Percentiles rank a stretch among this genome's conserved stretches.
Evolutionary conservation across 2,888 invertebrate species (phyloP).

Genomic region (Omphaloscelis lunosa): DNA sequence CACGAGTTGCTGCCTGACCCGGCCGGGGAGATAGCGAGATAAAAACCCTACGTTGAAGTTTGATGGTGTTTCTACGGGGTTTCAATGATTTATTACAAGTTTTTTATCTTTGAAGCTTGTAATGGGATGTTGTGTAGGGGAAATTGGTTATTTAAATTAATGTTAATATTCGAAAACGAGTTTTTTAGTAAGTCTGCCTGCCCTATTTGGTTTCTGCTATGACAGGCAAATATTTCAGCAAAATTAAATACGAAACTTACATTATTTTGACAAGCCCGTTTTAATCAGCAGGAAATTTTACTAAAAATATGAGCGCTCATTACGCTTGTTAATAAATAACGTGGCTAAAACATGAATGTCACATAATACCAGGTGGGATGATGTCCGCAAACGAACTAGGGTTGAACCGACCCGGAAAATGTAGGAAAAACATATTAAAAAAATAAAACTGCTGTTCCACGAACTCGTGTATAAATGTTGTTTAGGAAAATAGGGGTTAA

Average conservation of each 20-base stretch:
- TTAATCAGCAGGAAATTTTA: conserved; percentile 55
- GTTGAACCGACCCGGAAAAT: conserved; percentile 39
- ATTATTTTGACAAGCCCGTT: conserved; percentile 31
- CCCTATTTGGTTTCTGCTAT: neutral
- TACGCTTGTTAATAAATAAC: conserved; percentile 65
- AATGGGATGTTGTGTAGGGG: conserved; percentile 56
- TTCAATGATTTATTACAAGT: conserved; percentile 72
- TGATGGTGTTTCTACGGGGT: conserved; percentile 67
- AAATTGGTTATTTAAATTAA: conserved; percentile 58
- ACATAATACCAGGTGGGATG: conserved; percentile 63
- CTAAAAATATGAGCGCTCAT: conserved; percentile 58
- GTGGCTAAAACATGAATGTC: conserved; percentile 61
- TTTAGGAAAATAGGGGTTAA: conserved; percentile 5
- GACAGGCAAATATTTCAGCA: neutral
- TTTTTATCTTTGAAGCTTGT: conserved; percentile 64
- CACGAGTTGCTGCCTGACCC: conserved; percentile 80
- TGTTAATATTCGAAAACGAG: conserved; percentile 13
- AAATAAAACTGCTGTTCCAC: conserved; percentile 5
- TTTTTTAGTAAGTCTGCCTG: neutral
- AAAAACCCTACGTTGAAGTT: conserved; percentile 71
- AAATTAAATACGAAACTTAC: conserved; percentile 25
- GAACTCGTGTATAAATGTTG: conserved; percentile 9
- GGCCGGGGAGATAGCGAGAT: conserved; percentile 73
- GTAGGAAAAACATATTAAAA: neutral
- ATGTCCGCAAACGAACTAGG: conserved; percentile 54